Conservation (phyloP, 2,113 vertebrate species). For the Cyanistes caeruleus region DNA sequence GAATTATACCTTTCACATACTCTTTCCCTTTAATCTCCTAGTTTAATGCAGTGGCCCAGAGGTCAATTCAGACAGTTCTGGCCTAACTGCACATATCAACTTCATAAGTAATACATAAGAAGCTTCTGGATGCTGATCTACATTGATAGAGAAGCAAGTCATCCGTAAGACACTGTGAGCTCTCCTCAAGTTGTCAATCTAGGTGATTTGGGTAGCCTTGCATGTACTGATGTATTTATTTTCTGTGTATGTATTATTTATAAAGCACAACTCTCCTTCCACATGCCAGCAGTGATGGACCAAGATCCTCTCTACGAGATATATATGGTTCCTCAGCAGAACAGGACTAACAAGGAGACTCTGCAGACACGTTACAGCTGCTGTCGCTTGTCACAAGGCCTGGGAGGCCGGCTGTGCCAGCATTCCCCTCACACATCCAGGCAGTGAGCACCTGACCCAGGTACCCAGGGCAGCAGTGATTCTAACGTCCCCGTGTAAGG, state of each 20-base stretch:
- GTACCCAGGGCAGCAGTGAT: background rate
- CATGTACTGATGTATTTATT: slow-evolving; percentile 59
- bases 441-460: background rate
- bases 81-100: background rate
- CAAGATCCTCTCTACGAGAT: slow-evolving; percentile 22
- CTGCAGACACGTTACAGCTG: slow-evolving; percentile 14
- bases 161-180: background rate
- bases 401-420: slow-evolving; percentile 11
- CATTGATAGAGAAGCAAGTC: slow-evolving; percentile 54
- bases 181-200: slow-evolving; percentile 35
- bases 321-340: slow-evolving; percentile 55
- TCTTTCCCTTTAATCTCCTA: background rate
- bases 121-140: slow-evolving; percentile 43
- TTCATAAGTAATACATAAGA: slow-evolving; percentile 33
- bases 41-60: slow-evolving; percentile 38
- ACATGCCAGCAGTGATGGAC: slow-evolving; percentile 49
- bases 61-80: slow-evolving; percentile 42
- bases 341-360: slow-evolving; percentile 57
- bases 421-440: background rate
- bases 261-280: slow-evolving; percentile 49
- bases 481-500: background rate
- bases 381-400: slow-evolving; percentile 42
- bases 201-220: slow-evolving; percentile 61
- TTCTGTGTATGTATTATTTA: slow-evolving; percentile 72
- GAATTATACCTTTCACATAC: background rate